Evolutionary conservation across 1,140 invertebrate genomes (phyloP).

Genomic region (Magallana ariakensis): DNA sequence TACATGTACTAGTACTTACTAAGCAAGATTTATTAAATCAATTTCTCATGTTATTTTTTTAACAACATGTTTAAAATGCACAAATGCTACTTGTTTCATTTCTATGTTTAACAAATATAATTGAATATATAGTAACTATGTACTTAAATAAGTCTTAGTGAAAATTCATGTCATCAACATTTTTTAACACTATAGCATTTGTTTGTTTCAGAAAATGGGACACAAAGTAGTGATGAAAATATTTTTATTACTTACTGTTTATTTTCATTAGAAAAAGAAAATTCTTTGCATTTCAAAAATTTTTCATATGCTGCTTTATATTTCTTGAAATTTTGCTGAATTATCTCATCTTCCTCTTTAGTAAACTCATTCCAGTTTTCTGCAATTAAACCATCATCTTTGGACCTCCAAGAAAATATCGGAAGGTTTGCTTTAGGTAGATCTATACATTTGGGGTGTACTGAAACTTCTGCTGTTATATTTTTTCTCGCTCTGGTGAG

Average conservation of each 20-base stretch:
- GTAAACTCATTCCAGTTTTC: constrained; percentile 13
- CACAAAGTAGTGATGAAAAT: too few relatives aligned
- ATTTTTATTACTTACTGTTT: neutral
- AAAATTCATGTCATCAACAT: too few relatives aligned
- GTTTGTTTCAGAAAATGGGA: too few relatives aligned
- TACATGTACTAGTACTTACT: too few relatives aligned
- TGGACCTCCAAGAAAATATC: neutral
- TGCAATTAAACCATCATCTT: neutral
- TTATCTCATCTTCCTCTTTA: neutral
- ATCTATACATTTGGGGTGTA: neutral
- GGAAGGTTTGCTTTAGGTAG: neutral
- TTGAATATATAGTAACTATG: too few relatives aligned
- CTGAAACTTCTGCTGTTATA: neutral
- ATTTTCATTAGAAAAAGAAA: neutral
- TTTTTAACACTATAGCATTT: too few relatives aligned
- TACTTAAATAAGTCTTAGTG: too few relatives aligned
- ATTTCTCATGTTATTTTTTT: too few relatives aligned
- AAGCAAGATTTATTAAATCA: too few relatives aligned
- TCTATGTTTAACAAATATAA: too few relatives aligned
- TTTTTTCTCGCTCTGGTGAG: neutral
- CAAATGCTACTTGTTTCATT: too few relatives aligned
- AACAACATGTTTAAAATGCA: too few relatives aligned
- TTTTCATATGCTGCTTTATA: constrained; percentile 11
- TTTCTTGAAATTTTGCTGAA: neutral
- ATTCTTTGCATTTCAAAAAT: constrained; percentile 14